A percentile compares a stretch with the other conserved stretches of the same genome.
These are phyloP conservation scores for Emydura subglobosa DNA, from an alignment of 2,113 vertebrate species.

Conservation along the genomic window DNA sequence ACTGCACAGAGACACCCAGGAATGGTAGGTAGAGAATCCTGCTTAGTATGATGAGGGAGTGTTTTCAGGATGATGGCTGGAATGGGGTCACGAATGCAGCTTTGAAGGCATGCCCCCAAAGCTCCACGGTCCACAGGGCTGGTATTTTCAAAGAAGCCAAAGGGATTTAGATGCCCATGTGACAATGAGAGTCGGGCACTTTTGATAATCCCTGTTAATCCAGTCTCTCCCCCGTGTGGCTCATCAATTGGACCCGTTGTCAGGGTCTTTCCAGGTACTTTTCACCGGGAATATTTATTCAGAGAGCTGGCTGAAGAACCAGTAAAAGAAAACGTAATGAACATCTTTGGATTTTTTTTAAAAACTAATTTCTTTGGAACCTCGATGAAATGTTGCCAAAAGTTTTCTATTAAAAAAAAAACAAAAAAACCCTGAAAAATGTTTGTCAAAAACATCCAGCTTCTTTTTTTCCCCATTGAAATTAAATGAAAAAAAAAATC, in stretches of 20 bases:
- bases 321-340: neutral
- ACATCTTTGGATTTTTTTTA: neutral
- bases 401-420: neutral
- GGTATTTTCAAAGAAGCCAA: neutral
- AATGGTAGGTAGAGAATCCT: neutral
- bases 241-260: neutral
- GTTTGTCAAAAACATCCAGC: neutral
- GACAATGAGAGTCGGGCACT: neutral
- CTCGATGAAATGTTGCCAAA: neutral
- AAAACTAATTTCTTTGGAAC: neutral
- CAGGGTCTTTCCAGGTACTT: neutral
- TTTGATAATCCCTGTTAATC: neutral
- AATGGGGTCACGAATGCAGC: fast-evolving
- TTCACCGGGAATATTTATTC: neutral
- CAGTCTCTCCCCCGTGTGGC: neutral
- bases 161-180: neutral
- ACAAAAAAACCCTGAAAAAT: neutral
- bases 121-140: neutral
- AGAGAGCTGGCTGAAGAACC: neutral
- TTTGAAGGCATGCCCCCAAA: neutral
- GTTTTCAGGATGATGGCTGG: neutral
- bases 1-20: neutral
- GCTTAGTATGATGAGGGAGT: neutral
- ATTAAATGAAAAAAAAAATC: neutral
- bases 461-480: neutral